Percentiles rank a stretch among this genome's conserved stretches.
phyloP scores from a whole-genome alignment of 2,113 vertebrate genomes.

The Pelecanoides urinatrix region DNA sequence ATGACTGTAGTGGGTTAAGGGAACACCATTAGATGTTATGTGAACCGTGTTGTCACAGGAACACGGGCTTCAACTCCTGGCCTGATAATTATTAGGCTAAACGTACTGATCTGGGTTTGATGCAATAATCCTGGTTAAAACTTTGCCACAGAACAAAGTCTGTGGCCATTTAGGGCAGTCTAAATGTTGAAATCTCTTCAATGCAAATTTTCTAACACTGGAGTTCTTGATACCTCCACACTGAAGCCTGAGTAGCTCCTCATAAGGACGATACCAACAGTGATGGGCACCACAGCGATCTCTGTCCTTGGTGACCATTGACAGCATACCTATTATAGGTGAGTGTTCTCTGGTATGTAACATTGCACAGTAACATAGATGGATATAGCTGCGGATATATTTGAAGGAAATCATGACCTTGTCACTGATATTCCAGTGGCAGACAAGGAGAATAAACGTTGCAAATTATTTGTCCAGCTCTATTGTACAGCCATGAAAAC shows the following conservation, averaged over 20 bases:
- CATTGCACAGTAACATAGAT: background rate
- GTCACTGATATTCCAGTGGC: background rate
- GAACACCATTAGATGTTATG: background rate
- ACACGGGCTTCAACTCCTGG: background rate
- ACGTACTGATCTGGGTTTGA: background rate
- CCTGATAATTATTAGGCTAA: background rate
- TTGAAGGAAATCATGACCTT: background rate
- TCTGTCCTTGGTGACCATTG: background rate
- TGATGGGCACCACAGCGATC: rapidly evolving
- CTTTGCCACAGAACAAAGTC: background rate
- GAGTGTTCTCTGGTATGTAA: background rate
- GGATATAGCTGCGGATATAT: background rate
- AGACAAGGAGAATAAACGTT: background rate
- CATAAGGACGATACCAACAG: background rate
- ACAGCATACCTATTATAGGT: rapidly evolving
- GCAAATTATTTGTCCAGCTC: background rate
- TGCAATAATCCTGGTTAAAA: background rate
- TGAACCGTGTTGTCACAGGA: background rate
- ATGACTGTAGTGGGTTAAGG: background rate
- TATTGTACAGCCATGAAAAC: background rate
- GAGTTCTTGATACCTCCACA: background rate
- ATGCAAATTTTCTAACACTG: background rate
- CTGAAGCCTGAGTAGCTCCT: background rate
- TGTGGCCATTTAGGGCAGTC: background rate
- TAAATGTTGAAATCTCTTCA: background rate